These are phyloP conservation scores for Anabacerthia variegaticeps DNA, from an alignment of 2,797 vertebrate species.

Conservation along the genomic window DNA sequence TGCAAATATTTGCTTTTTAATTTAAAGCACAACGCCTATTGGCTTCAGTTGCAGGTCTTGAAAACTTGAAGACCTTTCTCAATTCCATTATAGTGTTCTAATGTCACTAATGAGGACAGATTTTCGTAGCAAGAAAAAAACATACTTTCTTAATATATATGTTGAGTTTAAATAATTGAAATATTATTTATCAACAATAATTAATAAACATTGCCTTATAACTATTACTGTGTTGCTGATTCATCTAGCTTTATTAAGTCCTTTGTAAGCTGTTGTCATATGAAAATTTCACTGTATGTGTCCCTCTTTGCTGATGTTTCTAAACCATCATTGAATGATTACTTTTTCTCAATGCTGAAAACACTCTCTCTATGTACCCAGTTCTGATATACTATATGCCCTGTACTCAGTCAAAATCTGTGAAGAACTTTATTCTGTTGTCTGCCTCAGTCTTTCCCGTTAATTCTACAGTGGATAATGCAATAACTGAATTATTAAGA, in stretches of 20 bases:
- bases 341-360: neutral
- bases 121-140: neutral
- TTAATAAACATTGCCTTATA: neutral
- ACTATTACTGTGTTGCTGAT: neutral
- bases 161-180: neutral
- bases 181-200: neutral
- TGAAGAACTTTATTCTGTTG: neutral
- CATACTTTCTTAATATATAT: neutral
- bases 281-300: neutral
- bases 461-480: neutral
- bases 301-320: neutral
- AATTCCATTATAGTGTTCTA: neutral
- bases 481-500: neutral
- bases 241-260: neutral
- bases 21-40: neutral
- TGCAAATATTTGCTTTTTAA: neutral
- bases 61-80: neutral
- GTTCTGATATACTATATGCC: neutral
- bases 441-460: neutral
- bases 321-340: neutral
- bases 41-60: neutral
- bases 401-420: neutral
- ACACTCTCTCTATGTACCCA: neutral
- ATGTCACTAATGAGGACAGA: neutral
- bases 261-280: neutral